These are phyloP conservation scores for Siniperca obscura DNA, from an alignment of 2,797 vertebrate species.

Conservation along the genomic window DNA sequence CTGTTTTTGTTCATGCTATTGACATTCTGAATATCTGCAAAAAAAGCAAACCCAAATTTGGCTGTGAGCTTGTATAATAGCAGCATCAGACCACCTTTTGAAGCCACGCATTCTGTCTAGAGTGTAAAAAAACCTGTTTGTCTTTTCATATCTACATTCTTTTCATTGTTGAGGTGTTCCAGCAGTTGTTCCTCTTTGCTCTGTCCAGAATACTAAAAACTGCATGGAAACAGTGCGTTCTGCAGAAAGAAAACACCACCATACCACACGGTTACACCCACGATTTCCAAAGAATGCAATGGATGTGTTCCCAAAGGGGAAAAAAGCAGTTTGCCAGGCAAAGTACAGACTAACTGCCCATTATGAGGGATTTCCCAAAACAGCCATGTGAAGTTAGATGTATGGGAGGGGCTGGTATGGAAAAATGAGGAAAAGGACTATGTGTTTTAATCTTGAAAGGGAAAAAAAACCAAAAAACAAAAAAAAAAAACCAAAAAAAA, in stretches of 20 bases:
- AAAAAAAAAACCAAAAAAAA: constrained; percentile 41
- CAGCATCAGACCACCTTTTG: constrained; percentile 10
- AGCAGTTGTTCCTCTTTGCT: constrained; percentile 63
- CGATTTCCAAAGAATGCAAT: constrained; percentile 82
- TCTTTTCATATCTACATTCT: constrained; percentile 74
- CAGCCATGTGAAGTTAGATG: constrained; percentile 71
- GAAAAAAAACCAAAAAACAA: too few species aligned
- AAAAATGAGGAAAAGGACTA: constrained; percentile 69
- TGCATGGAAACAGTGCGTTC: constrained; percentile 66
- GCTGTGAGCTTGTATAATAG: constrained; percentile 21
- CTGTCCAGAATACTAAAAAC: constrained; percentile 65
- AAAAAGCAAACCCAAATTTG: constrained; percentile 10
- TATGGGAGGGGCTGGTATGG: constrained; percentile 73
- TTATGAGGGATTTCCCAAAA: constrained; percentile 83
- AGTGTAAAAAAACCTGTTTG: constrained; percentile 51
- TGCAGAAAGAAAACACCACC: constrained; percentile 75
- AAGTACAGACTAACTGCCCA: constrained; percentile 73
- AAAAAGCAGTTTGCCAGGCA: constrained; percentile 74
- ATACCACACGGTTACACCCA: constrained; percentile 78
- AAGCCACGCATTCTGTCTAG: constrained; percentile 40
- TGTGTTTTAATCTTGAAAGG: constrained; percentile 74
- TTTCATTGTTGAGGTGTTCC: constrained; percentile 72
- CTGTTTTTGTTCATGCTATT: constrained; percentile 40
- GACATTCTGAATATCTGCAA: constrained; percentile 22
- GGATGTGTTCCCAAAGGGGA: constrained; percentile 75